Percentiles rank a stretch among this genome's conserved stretches.
Evolutionary conservation across 2,888 invertebrate species (phyloP).

Genomic region (Drosophila anomelani): DNA sequence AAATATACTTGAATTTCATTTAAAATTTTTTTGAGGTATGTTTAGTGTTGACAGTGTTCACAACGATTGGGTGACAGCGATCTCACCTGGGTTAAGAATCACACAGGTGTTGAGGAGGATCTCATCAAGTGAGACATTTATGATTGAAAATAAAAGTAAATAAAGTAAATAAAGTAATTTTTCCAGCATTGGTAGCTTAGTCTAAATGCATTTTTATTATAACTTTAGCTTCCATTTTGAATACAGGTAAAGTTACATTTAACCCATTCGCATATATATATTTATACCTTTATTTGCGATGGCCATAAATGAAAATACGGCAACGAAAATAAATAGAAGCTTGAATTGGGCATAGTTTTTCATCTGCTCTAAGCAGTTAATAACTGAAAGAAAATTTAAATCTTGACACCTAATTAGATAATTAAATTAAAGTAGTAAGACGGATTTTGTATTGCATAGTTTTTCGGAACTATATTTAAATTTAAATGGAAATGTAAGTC

Average conservation of each 20-base stretch:
- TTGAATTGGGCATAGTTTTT: neutral
- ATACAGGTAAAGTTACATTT: too few species aligned
- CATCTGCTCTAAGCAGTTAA: neutral
- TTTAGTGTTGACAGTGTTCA: neutral
- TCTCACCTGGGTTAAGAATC: neutral
- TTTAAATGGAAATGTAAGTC: neutral
- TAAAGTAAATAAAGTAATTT: too few species aligned
- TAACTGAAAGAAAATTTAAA: neutral
- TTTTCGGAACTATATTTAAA: neutral
- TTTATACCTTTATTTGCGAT: too few species aligned
- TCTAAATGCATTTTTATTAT: neutral
- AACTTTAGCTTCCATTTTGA: neutral
- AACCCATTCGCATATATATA: too few species aligned
- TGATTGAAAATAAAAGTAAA: neutral
- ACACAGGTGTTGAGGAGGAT: neutral
- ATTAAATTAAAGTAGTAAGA: neutral
- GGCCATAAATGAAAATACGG: too few species aligned
- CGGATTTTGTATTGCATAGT: neutral
- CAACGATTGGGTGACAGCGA: too few species aligned
- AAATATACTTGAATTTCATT: conserved; percentile 7
- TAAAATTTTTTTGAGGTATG: neutral
- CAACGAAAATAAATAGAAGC: neutral
- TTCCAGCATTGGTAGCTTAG: neutral
- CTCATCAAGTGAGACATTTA: too few species aligned
- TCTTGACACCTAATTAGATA: neutral